phyloP scores from a whole-genome alignment of 92 coral and sea anemone genomes.

The Zoanthus gigantus region DNA sequence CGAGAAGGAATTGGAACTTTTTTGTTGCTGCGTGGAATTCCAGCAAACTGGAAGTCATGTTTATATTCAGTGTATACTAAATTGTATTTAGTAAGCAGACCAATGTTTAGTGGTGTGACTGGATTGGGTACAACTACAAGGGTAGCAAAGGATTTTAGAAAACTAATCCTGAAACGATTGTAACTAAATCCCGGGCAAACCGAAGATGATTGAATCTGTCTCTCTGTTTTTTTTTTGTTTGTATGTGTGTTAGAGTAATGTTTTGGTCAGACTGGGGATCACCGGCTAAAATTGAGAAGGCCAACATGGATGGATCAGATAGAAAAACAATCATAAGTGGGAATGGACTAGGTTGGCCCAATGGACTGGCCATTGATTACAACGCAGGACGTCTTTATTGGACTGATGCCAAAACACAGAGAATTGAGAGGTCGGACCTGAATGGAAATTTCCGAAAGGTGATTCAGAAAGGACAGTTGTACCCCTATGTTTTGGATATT shows the following conservation, averaged over 20 bases:
- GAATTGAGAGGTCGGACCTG: slow-evolving; percentile 67
- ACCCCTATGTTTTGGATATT: slow-evolving; percentile 91
- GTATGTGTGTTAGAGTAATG: slow-evolving; percentile 64
- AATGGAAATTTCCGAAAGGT: slow-evolving; percentile 71
- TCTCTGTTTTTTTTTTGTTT: neutral
- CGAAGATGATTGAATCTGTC: neutral
- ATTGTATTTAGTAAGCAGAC: too few species aligned
- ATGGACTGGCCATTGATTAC: slow-evolving; percentile 87
- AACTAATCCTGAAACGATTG: too few species aligned
- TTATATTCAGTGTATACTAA: too few species aligned
- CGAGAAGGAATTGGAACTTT: too few species aligned
- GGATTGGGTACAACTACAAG: too few species aligned
- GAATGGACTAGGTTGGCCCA: slow-evolving; percentile 79
- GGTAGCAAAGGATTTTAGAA: too few species aligned
- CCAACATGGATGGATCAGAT: slow-evolving; percentile 90
- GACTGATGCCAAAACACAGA: slow-evolving; percentile 79
- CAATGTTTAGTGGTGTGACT: too few species aligned
- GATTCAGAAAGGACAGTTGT: slow-evolving; percentile 59
- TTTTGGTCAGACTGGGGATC: slow-evolving; percentile 93
- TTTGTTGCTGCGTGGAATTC: too few species aligned
- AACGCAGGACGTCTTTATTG: slow-evolving; percentile 74
- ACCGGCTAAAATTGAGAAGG: slow-evolving; percentile 86
- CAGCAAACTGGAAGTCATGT: too few species aligned
- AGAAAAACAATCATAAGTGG: slow-evolving; percentile 75
- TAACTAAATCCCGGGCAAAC: neutral